phyloP scores from a whole-genome alignment of 1,140 invertebrate genomes.

The Nasonia giraulti region DNA sequence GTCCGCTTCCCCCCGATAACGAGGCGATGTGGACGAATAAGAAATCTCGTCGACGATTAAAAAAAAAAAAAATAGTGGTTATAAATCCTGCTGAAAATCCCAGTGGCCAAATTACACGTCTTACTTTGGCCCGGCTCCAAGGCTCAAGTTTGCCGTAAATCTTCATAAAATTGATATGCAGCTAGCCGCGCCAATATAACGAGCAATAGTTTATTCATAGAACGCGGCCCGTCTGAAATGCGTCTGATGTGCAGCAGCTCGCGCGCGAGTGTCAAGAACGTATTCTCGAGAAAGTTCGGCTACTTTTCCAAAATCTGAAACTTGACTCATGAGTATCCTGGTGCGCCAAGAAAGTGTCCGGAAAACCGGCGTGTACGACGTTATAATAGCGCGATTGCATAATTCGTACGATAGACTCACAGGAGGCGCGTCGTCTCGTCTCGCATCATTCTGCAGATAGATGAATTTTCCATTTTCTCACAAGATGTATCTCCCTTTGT shows the following conservation, averaged over 20 bases:
- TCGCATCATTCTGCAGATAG: background rate
- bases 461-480: conserved; percentile 13
- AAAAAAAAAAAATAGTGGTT: background rate
- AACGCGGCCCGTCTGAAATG: conserved; percentile 27
- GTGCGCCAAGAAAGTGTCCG: too few species aligned
- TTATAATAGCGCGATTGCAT: background rate
- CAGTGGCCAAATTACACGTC: conserved; percentile 42
- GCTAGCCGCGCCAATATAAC: conserved; percentile 32
- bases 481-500: background rate
- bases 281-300: conserved; percentile 27
- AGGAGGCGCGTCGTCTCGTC: too few species aligned
- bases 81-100: conserved; percentile 38
- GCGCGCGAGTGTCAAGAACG: conserved; percentile 11
- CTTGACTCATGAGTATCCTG: background rate
- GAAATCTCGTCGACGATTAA: too few species aligned
- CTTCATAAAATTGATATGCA: conserved; percentile 46
- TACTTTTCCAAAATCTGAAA: background rate
- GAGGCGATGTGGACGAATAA: background rate
- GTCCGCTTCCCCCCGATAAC: too few species aligned
- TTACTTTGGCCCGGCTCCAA: conserved; percentile 46
- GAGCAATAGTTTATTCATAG: conserved; percentile 49
- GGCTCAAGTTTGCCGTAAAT: conserved; percentile 39
- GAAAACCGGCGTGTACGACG: too few species aligned
- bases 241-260: background rate
- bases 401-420: background rate